Evolutionary conservation across 1,140 invertebrate species (phyloP), one percentile per base, ranked within the genome.

Genomic region (Drosophila fuyamai): DNA sequence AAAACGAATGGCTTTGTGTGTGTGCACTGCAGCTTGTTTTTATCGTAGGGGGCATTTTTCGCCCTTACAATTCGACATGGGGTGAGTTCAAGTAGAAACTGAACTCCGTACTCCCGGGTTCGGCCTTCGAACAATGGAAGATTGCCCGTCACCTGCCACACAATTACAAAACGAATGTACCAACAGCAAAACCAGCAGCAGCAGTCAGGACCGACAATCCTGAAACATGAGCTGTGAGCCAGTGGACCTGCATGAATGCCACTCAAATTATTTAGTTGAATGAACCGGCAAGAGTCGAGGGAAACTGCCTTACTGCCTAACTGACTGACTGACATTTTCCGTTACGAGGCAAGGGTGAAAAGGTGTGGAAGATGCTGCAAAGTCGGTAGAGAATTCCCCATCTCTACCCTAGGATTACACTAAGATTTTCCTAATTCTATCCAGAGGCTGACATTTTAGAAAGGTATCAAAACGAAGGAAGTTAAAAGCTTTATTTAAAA

Each of bases 221-320:
- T 86, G 90, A 91, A 91, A 91, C 80, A 81, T 90, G 90, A 91
- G 90, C 66, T 18, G 44, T 29, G 32, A 51, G 65, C 61, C 75
- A 75, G 65, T 79, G 85, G 84, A 90, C 84, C 85, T 90, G 85
- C 85, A 90, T 90, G 85, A 91, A 91, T 91, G 89, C 73, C 78
- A 86, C 89, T 91, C 89, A 91, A 91, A 91, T 91, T 91, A 91
- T 91, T 83, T 91, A 85, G 89, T 91, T 91, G 89, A 91, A 82
- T 91, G 89, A 91, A 90, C 85, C 76, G 79, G 90, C 84, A 89
- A 91, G 89, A 91, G 88, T 84, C 82, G 83, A 90, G 71, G 72
- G 62, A 72, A 58, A 71, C 38, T 56, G 48, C 55, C 27, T 59
- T 43, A 58, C 57, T 71, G 80, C 38, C 57, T 65, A 51, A 74